Evolutionary conservation across 2,888 invertebrate species (phyloP), one percentile per base, ranked within the genome.

Genomic region (Galeruca laticollis): DNA sequence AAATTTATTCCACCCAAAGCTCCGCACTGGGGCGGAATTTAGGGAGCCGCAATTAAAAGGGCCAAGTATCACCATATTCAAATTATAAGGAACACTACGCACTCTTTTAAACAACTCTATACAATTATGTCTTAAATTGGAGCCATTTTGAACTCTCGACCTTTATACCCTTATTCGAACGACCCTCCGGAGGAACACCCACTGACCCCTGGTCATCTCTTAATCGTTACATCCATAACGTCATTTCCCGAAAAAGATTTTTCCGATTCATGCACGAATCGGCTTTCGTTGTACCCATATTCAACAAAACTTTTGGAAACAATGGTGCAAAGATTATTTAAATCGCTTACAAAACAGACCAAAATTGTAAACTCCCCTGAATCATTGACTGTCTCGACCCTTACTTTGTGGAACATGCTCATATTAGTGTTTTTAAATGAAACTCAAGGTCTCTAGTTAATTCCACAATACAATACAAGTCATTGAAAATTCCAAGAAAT

Each of bases 101-200:
- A 67, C n/a, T 67, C 70, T 3, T 67, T 49, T 43, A 60, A 66
- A 40, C 60, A 66, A 31, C 43, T 66, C 8, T 5, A 0, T 10
- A 66, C 66, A 10, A 13, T 60, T 15, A 1, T 59, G 2, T 1
- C 31, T 13, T 54, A 68, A 52, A 68, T 68, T 4, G 68, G 61
- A 40, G 60, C 68, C 33, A 68, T 68, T 33, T 35, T 66, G 8
- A 66, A 70, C 26, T 71, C 73, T 1, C 47, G 70, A 35, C 71
- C 71, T 49, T 33, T 71, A 5, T 57, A 51, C 15, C 35, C 56
- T 5, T 5, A 33, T 10, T 56, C 56, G 2, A 37, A 10, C 2
- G 60, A 60, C 35, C 49, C 62, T 35, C 2, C 0, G 8, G 59
- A 66, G 15, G 15, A 52, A 49, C 11, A 49, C 4, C 21, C 52